Base-by-base conservation (phyloP, 2,113 vertebrate genomes). In the Actenoides hombroni region DNA sequence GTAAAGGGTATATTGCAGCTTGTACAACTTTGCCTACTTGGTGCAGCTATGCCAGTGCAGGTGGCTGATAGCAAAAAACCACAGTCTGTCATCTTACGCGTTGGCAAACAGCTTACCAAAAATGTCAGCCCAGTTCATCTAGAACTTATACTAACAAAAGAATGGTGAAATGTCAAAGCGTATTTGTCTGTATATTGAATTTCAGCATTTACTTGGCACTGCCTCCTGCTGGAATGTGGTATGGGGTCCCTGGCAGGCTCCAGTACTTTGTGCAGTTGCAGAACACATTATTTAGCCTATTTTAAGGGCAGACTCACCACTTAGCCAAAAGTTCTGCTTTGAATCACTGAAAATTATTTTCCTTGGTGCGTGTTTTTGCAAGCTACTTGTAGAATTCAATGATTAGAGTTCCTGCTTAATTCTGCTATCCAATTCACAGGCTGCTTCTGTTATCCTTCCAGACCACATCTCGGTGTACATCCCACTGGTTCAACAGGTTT, bases 331-430 rank as follows among this genome's bases (percentile, higher is more conserved):
- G 51, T 69, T 96, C 61, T 90, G 59, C 86, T 76, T 69, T 68
- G 79, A 95, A 46, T 84, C 1, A 3, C n/a, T 87, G 64, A 85
- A 70, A 92, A 90, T 89, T 92, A 16, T 85, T 97, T 96, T 95
- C 61, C 51, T 92, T 88, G 70, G 78, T 92, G 65, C 8, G 51
- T 82, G 64, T 92, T 97, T 96, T 89, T 95, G 78, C 84, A 96
- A 86, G 86, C 53, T 85, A 51, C 65, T 90, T 96, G 88, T 94
- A 71, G 91, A 96, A 96, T 87, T 81, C 84, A 83, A 1, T 80
- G 29, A 23, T 70, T 91, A 61, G 64, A 82, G 56, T 78, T 95
- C 80, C 89, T 97, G 94, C 81, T 94, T 92, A 86, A 92, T 94
- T 93, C 74, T 85, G 53, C 91, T 88, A 18, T 57, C 81, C 70